Percentiles rank a stretch among this genome's conserved stretches.
Conservation (phyloP, 2,888 invertebrate genomes). For the Rhogogaster chlorosoma region DNA sequence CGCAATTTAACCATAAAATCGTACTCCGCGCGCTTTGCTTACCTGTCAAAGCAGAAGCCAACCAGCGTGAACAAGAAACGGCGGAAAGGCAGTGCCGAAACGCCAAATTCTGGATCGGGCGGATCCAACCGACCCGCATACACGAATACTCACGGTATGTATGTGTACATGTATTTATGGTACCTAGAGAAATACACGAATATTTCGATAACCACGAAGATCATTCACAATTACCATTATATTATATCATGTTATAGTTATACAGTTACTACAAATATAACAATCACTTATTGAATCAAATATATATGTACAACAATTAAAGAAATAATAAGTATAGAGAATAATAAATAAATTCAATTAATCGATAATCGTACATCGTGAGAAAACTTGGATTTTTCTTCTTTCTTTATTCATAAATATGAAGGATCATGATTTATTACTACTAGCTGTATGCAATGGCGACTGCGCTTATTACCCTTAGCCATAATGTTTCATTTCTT, state of each 20-base stretch:
- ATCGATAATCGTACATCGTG: slow-evolving; percentile 4
- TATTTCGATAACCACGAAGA: slow-evolving; percentile 22
- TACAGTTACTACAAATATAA: slow-evolving; percentile 16
- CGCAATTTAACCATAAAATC: too few relatives aligned
- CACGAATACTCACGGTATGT: too few relatives aligned
- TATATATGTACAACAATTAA: slow-evolving; percentile 16
- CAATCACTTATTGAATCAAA: not conserved
- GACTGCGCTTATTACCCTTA: slow-evolving; percentile 3
- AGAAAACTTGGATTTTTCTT: not conserved
- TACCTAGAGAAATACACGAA: not conserved
- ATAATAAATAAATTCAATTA: slow-evolving; percentile 21
- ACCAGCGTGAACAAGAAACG: too few relatives aligned
- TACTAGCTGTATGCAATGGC: slow-evolving; percentile 27
- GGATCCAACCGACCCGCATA: too few relatives aligned
- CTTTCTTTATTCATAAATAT: not conserved
- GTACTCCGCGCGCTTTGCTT: too few relatives aligned
- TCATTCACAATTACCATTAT: not conserved
- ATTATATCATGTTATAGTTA: not conserved
- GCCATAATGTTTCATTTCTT: not conserved
- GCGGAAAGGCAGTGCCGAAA: too few relatives aligned
- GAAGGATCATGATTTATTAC: not conserved
- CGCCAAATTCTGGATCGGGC: too few relatives aligned
- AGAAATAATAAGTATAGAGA: slow-evolving; percentile 2
- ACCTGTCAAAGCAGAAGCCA: too few relatives aligned
- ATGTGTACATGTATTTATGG: not conserved